Evolutionary conservation across 2,113 vertebrate species (phyloP).

Genomic region (Otocyon megalotis): DNA sequence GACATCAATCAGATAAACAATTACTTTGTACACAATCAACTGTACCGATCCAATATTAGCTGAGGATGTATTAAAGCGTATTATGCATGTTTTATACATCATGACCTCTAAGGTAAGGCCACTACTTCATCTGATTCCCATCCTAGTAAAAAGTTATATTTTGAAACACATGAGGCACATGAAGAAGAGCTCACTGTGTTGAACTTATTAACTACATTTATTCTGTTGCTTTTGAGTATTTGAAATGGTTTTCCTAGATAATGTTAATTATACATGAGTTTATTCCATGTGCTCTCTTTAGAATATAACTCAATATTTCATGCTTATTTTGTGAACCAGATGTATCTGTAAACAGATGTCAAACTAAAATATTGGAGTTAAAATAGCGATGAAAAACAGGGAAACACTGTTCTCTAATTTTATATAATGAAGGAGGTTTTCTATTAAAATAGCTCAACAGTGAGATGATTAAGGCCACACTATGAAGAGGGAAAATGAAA

Average conservation of each 20-base stretch:
- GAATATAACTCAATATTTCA: slow-evolving; percentile 9
- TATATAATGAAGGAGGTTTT: not conserved
- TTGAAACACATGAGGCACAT: not conserved
- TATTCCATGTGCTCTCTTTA: not conserved
- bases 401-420: not conserved
- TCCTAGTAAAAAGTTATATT: not conserved
- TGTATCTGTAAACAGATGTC: not conserved
- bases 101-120: not conserved
- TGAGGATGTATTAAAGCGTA: not conserved
- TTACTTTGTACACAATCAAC: not conserved
- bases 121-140: not conserved
- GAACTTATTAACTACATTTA: not conserved
- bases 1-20: not conserved
- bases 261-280: not conserved
- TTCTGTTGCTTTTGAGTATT: not conserved
- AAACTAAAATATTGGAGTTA: slow-evolving; percentile 9
- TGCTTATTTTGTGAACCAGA: not conserved
- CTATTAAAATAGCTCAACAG: not conserved
- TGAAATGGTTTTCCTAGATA: not conserved
- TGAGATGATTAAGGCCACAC: not conserved
- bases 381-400: not conserved
- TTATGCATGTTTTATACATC: not conserved
- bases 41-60: not conserved
- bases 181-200: not conserved
- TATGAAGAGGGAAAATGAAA: not conserved